A percentile compares a stretch with the other conserved stretches of the same genome.
phyloP scores from a whole-genome alignment of 2,888 invertebrate genomes.

The Clunio marinus region DNA sequence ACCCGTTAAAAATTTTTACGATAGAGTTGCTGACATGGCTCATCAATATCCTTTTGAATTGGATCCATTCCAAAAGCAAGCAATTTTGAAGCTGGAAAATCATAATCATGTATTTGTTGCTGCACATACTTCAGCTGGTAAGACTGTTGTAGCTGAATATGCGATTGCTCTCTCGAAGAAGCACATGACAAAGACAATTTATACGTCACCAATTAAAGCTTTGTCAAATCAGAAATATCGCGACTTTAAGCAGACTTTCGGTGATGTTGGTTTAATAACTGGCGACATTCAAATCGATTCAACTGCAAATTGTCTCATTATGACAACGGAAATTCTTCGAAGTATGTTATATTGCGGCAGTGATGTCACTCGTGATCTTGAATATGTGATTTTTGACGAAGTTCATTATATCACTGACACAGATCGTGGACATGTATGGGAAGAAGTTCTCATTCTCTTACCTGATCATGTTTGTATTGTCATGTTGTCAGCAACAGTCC shows the following conservation, averaged over 20 bases:
- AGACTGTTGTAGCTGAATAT: conserved; percentile 99
- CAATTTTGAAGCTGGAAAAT: conserved; percentile 88
- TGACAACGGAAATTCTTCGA: conserved; percentile 98
- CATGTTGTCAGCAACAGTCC: conserved; percentile 96
- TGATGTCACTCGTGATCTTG: conserved; percentile 90
- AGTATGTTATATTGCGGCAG: conserved; percentile 95
- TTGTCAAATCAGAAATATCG: conserved; percentile 98
- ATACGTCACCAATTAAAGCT: conserved; percentile 99
- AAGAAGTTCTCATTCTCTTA: conserved; percentile 92
- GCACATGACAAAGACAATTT: conserved; percentile 88
- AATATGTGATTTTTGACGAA: conserved; percentile 99
- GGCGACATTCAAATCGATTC: conserved; percentile 95
- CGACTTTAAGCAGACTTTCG: conserved; percentile 89
- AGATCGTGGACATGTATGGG: conserved; percentile 99
- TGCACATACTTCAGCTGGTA: conserved; percentile 98
- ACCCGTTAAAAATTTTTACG: conserved; percentile 75
- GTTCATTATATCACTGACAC: conserved; percentile 98
- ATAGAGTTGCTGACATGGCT: conserved; percentile 78
- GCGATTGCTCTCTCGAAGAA: conserved; percentile 93
- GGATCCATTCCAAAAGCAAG: conserved; percentile 96
- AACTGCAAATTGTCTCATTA: conserved; percentile 90
- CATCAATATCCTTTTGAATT: conserved; percentile 84
- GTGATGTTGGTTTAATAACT: conserved; percentile 88
- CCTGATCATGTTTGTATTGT: conserved; percentile 94
- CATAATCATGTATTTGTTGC: conserved; percentile 96